A percentile compares a stretch with the other conserved stretches of the same genome.
Evolutionary conservation across 2,113 vertebrate species (phyloP).

Genomic region (Psettodes erumei): DNA sequence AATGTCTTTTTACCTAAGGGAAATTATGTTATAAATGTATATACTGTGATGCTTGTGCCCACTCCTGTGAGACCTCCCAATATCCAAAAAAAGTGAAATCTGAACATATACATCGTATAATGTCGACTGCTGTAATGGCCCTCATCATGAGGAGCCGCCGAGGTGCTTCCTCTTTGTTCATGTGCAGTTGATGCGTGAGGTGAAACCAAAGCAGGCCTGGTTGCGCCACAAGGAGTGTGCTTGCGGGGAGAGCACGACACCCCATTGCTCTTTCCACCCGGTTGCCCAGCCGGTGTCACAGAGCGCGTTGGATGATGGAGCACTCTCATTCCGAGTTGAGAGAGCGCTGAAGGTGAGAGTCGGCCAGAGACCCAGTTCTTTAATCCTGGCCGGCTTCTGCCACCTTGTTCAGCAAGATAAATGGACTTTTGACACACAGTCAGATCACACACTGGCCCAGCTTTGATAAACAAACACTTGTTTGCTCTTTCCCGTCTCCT

Average conservation of each 20-base stretch:
- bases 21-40: neutral
- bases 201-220: conserved; percentile 61
- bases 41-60: neutral
- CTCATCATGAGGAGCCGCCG: conserved; percentile 43
- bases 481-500: conserved; percentile 40
- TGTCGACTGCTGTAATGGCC: conserved; percentile 25
- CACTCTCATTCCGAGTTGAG: conserved; percentile 80
- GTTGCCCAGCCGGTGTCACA: conserved; percentile 72
- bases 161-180: conserved; percentile 52
- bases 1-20: neutral
- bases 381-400: conserved; percentile 74
- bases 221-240: conserved; percentile 56
- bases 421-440: conserved; percentile 77
- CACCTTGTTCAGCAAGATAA: conserved; percentile 81
- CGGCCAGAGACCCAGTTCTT: conserved; percentile 74
- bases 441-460: conserved; percentile 47
- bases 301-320: conserved; percentile 79
- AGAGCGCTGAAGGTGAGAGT: conserved; percentile 80
- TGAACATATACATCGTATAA: neutral
- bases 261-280: conserved; percentile 78
- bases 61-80: neutral
- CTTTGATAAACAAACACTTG: conserved; percentile 70
- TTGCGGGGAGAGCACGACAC: conserved; percentile 63
- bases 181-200: conserved; percentile 56
- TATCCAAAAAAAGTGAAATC: neutral